phyloP scores from a whole-genome alignment of 2,113 vertebrate genomes.

The Nestor notabilis region DNA sequence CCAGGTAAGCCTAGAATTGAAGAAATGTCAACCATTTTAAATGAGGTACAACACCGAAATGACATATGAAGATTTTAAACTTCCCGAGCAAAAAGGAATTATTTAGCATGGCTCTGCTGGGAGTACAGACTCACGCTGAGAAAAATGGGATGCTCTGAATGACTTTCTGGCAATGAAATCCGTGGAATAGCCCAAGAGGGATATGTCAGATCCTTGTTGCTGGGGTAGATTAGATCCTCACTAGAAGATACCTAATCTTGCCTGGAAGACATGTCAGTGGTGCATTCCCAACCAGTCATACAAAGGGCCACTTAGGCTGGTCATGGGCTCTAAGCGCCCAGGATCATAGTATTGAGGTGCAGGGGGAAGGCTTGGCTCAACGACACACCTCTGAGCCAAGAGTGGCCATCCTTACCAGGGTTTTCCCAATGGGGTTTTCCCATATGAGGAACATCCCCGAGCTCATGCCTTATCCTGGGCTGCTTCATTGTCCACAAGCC shows the following conservation, averaged over 20 bases:
- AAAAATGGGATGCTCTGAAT: conserved; percentile 46
- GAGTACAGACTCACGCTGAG: conserved; percentile 2
- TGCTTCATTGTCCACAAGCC: not conserved
- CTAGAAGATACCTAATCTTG: not conserved
- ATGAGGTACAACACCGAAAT: conserved; percentile 26
- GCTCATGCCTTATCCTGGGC: not conserved
- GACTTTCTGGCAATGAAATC: conserved; percentile 24
- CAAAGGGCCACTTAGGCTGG: not conserved
- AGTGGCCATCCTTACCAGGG: accelerated
- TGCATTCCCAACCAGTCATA: accelerated
- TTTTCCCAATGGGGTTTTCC: not conserved
- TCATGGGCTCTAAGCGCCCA: accelerated
- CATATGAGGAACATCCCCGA: accelerated
- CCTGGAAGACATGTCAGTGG: not conserved
- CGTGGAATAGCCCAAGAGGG: conserved; percentile 27
- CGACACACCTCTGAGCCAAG: accelerated
- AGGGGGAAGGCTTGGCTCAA: not conserved
- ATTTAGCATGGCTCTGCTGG: conserved; percentile 54
- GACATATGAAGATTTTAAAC: conserved; percentile 61
- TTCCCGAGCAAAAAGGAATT: conserved; percentile 59
- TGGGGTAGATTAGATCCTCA: not conserved
- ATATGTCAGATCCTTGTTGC: not conserved
- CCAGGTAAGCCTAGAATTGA: conserved; percentile 59
- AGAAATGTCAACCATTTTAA: conserved; percentile 59
- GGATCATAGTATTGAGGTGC: accelerated